phyloP scores from a whole-genome alignment of 2,797 vertebrate genomes.

The Acrossocheilus fasciatus region DNA sequence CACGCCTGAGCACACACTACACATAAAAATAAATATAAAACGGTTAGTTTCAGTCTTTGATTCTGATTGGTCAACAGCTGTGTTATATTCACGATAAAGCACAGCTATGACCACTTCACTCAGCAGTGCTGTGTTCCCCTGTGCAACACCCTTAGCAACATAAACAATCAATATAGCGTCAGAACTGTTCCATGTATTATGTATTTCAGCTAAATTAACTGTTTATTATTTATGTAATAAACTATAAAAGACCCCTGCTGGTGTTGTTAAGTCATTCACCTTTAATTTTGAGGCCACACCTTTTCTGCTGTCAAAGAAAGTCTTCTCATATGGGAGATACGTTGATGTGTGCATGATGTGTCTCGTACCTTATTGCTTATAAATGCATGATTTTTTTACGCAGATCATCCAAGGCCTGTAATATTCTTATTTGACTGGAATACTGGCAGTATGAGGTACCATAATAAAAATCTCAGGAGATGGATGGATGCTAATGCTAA shows the following conservation, averaged over 20 bases:
- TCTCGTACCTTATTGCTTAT: background rate
- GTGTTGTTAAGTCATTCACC: background rate
- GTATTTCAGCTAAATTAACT: background rate
- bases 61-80: background rate
- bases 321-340: background rate
- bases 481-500: background rate
- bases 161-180: background rate
- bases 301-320: background rate
- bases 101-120: no score
- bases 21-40: background rate
- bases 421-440: background rate
- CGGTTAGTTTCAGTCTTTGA: background rate
- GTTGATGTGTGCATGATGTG: background rate
- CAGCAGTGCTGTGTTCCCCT: no score
- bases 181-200: background rate
- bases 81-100: background rate
- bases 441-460: background rate
- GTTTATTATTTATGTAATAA: background rate
- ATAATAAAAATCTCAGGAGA: background rate
- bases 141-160: background rate
- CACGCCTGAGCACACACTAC: background rate
- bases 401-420: conserved; percentile 3
- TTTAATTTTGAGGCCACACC: background rate
- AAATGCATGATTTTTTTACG: conserved; percentile 2
- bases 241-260: background rate